Conservation (phyloP, 2,113 vertebrate genomes). For the Gobiocypris rarus region DNA sequence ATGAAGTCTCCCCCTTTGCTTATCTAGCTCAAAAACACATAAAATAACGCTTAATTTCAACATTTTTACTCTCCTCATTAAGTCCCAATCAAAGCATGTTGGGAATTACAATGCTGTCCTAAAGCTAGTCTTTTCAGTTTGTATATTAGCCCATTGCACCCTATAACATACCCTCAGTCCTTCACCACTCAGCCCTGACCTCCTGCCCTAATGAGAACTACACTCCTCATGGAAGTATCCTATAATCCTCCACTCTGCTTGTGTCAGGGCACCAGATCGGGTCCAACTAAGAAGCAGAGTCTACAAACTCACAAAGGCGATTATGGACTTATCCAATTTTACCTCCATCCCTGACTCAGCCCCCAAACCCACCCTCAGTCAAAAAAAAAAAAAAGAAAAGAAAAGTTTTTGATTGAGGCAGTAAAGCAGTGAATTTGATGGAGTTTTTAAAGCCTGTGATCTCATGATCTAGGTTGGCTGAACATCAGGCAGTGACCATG, state of each 20-base stretch:
- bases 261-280: constrained; percentile 38
- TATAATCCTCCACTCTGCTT: constrained; percentile 46
- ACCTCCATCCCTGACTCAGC: constrained; percentile 49
- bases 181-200: constrained; percentile 27
- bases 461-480: constrained; percentile 40
- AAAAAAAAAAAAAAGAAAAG: neutral
- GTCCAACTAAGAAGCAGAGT: constrained; percentile 49
- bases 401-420: constrained; percentile 43
- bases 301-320: constrained; percentile 54
- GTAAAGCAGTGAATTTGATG: constrained; percentile 52
- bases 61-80: too few relatives aligned
- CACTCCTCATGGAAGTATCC: constrained; percentile 28
- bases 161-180: neutral
- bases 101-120: neutral
- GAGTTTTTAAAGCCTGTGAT: constrained; percentile 36
- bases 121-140: neutral
- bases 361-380: neutral
- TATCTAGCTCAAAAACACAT: too few relatives aligned
- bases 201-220: constrained; percentile 39
- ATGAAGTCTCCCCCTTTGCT: too few relatives aligned
- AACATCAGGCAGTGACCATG: constrained; percentile 28
- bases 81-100: too few relatives aligned
- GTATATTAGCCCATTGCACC: neutral
- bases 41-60: too few relatives aligned
- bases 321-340: constrained; percentile 57